A percentile compares a stretch with the other conserved stretches of the same genome.
phyloP scores from a whole-genome alignment of 2,797 vertebrate genomes.

The Graptemys geographica region DNA sequence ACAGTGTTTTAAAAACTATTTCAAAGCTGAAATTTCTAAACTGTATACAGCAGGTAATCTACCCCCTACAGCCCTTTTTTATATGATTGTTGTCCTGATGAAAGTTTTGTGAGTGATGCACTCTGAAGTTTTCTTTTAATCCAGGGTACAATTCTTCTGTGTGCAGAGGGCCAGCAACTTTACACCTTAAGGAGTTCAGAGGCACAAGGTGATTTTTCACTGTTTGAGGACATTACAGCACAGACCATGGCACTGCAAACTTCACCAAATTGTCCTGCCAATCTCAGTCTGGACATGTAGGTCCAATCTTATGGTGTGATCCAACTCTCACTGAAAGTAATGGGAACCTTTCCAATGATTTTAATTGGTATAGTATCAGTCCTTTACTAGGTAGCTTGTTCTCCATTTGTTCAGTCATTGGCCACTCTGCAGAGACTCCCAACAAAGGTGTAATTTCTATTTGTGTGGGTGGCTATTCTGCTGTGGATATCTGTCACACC shows the following conservation, averaged over 20 bases:
- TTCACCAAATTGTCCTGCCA: neutral
- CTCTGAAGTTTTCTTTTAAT: constrained; percentile 2
- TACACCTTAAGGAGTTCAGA: neutral
- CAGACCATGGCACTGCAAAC: neutral
- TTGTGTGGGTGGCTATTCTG: constrained; percentile 11
- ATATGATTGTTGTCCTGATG: constrained; percentile 24
- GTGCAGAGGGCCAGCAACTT: neutral
- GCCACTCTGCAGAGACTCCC: neutral
- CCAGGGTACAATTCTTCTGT: constrained; percentile 21
- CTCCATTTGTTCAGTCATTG: neutral
- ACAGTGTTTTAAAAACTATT: constrained; percentile 13
- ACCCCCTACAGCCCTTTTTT: neutral
- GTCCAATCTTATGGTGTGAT: neutral
- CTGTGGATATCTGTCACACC: neutral
- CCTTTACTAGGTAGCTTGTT: neutral
- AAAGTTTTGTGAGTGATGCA: constrained; percentile 23
- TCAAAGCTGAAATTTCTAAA: constrained; percentile 19
- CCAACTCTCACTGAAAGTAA: too few species aligned
- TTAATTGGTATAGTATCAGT: neutral
- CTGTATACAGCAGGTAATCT: neutral
- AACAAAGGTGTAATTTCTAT: neutral
- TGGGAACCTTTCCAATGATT: neutral
- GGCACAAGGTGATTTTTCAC: neutral
- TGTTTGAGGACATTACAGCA: neutral
- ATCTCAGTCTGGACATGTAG: neutral